phyloP scores from a whole-genome alignment of 1,140 invertebrate genomes.

The Brachionus angularis region DNA sequence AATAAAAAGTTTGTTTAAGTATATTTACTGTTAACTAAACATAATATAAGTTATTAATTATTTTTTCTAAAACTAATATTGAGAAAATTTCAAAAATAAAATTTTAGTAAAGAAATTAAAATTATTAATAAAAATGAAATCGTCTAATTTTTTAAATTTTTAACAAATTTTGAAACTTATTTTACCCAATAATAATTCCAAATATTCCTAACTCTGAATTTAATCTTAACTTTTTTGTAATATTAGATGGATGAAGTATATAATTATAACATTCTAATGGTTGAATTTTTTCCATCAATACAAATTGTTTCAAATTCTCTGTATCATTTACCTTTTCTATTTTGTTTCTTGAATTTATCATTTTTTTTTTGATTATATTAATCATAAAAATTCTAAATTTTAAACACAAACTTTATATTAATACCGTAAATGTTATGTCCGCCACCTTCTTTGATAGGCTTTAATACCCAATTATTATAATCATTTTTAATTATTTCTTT shows the following conservation, averaged over 20 bases:
- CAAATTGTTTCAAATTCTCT: background rate
- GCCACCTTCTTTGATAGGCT: slow-evolving; percentile 17
- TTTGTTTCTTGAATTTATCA: background rate
- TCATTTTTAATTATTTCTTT: background rate
- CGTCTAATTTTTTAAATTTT: no score
- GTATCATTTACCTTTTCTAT: background rate
- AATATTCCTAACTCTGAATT: slow-evolving; percentile 9
- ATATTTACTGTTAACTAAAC: no score
- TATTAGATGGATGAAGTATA: background rate
- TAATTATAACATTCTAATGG: background rate
- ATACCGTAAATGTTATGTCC: slow-evolving; percentile 2
- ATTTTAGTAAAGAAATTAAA: no score
- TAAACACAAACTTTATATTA: background rate
- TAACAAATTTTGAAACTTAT: no score
- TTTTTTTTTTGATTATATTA: background rate
- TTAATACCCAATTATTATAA: slow-evolving; percentile 12
- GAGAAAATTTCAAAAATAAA: no score
- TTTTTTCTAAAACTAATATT: no score
- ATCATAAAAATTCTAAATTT: background rate
- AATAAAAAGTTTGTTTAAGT: no score
- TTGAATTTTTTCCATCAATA: slow-evolving; percentile 26
- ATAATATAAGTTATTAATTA: no score
- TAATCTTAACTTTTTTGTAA: background rate
- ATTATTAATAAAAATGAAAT: no score
- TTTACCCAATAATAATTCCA: slow-evolving; percentile 17